Conservation (phyloP, 2,113 vertebrate species). For the Phycodurus eques region DNA sequence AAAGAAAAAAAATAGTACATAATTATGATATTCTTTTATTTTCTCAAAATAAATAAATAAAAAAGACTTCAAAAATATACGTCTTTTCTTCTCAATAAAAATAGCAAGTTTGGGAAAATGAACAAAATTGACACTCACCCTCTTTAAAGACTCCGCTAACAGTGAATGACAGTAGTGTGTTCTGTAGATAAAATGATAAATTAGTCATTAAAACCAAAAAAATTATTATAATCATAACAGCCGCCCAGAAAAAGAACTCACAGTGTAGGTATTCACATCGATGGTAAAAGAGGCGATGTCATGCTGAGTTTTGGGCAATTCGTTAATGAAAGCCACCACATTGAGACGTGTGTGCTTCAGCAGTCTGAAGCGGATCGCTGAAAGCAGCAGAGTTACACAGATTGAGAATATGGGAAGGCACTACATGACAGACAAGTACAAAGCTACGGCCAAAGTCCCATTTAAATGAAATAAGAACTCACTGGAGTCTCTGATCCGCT, state of each 20-base stretch:
- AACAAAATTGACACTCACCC: conserved; percentile 62
- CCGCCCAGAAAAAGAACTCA: conserved; percentile 42
- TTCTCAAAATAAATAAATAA: no score
- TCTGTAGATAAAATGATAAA: conserved; percentile 62
- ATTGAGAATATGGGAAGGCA: neutral
- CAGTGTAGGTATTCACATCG: conserved; percentile 84
- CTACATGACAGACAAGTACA: neutral
- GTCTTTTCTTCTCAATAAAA: neutral
- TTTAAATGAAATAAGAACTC: conserved; percentile 44
- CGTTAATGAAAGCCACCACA: conserved; percentile 86
- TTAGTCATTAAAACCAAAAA: neutral
- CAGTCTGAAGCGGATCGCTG: conserved; percentile 78
- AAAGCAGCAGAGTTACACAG: neutral
- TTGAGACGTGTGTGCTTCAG: conserved; percentile 85
- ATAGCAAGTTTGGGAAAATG: neutral
- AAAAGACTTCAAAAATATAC: no score
- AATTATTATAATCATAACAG: neutral
- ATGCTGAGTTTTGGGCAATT: conserved; percentile 87
- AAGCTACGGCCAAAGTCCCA: neutral
- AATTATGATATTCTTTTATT: no score
- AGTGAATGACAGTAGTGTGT: conserved; percentile 82
- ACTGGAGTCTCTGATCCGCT: conserved; percentile 84
- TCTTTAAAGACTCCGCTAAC: conserved; percentile 89
- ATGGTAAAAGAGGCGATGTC: conserved; percentile 82
- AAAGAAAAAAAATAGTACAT: no score